These are phyloP conservation scores for Tretioscincus oriximinensis DNA, from an alignment of 2,113 vertebrate species.

Conservation along the genomic window DNA sequence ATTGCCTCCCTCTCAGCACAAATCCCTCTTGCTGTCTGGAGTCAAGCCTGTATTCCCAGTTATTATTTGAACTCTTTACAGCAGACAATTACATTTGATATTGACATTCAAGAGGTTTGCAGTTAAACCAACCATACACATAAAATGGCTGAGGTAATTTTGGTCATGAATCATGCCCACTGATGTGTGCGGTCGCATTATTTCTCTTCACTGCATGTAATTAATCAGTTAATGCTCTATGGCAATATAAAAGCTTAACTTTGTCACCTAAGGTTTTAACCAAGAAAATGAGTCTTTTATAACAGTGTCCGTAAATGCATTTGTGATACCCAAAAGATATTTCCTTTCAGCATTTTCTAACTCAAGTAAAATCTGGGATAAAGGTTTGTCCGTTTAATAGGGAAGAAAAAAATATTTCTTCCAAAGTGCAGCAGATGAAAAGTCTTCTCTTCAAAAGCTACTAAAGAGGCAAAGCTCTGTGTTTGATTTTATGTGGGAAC, in stretches of 20 bases:
- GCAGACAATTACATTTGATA: neutral
- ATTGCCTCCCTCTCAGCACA: no score
- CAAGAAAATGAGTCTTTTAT: slow-evolving; percentile 3
- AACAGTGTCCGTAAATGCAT: no score
- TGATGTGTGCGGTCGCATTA: slow-evolving; percentile 2
- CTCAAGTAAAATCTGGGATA: no score
- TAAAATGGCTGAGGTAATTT: neutral
- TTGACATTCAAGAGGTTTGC: neutral
- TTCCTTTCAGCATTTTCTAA: no score
- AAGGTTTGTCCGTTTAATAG: no score
- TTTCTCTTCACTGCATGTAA: slow-evolving; percentile 11
- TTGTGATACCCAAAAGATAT: no score
- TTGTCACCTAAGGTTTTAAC: neutral
- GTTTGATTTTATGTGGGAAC: no score
- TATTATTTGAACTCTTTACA: neutral
- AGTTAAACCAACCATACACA: neutral
- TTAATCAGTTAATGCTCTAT: slow-evolving; percentile 15
- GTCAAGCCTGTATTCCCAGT: neutral
- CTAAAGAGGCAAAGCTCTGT: no score
- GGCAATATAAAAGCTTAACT: neutral
- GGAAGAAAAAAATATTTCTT: no score
- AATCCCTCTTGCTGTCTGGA: no score
- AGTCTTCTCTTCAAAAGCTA: no score
- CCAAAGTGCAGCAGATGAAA: no score
- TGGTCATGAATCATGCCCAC: neutral